phyloP scores from a whole-genome alignment of 23 tunicate species.

The Trididemnum nubilum region DNA sequence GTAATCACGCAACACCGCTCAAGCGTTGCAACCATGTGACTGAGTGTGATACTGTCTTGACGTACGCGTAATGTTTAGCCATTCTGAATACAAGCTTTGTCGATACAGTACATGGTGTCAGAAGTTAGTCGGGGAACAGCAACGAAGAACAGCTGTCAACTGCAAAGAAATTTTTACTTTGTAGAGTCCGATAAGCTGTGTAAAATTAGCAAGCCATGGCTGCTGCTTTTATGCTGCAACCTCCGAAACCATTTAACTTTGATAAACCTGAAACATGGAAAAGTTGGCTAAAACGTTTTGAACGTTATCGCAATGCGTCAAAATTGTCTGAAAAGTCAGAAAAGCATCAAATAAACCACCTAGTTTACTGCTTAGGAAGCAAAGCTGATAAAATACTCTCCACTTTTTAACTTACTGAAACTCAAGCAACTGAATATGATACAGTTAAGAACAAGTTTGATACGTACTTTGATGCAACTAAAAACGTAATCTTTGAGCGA shows the following conservation, averaged over 20 bases:
- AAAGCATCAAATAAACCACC: background rate
- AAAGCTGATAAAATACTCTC: constrained; percentile 8
- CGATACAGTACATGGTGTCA: background rate
- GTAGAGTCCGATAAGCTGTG: background rate
- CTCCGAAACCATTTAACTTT: constrained; percentile 21
- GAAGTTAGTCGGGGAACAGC: background rate
- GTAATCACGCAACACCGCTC: too few relatives aligned
- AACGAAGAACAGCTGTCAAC: background rate
- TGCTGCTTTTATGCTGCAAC: constrained; percentile 13
- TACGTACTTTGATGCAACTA: background rate
- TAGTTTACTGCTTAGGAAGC: constrained; percentile 17
- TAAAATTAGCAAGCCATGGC: background rate
- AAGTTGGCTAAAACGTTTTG: constrained; percentile 1
- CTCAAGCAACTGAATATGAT: background rate
- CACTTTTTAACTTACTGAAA: background rate
- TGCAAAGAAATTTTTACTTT: background rate
- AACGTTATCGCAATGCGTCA: constrained; percentile 18
- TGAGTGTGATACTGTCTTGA: too few relatives aligned
- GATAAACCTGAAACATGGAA: background rate
- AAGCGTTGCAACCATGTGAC: too few relatives aligned
- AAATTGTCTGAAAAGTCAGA: background rate
- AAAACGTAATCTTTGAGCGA: constrained; percentile 20
- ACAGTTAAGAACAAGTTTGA: background rate
- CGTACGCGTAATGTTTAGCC: too few relatives aligned
- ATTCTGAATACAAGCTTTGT: too few relatives aligned